Base-by-base conservation (phyloP, 1,140 invertebrate genomes). In the Pachyrhynchus sulphureomaculatus region DNA sequence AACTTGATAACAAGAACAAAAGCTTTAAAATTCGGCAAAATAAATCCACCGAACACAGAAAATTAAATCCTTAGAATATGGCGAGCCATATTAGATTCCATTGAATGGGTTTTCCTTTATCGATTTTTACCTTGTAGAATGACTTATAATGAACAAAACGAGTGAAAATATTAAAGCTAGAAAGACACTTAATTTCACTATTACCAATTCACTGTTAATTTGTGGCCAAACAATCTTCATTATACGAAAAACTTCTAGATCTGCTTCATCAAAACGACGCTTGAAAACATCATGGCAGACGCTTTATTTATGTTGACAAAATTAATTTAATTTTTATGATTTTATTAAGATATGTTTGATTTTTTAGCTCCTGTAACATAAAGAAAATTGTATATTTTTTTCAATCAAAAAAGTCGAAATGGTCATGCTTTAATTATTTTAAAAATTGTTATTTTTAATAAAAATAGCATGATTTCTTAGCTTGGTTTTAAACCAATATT, bases 211-310 rank as follows among this genome's bases (percentile, higher is more conserved):
- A 67, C 55, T 62, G 54, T 57, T 63, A 62, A 56, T 67, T 64
- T 51, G 51, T 53, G 45, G 59, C 70, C 65, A 71, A 67, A 73
- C 65, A 65, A 63, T 65, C 67, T 65, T 68, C 75, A 77, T 76
- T 71, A 67, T 75, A 69, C 49, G 33, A 71, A 72, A 72, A 71
- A 62, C 65, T 71, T 68, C 51, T 57, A 62, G 64, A 62, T 62
- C 59, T 59, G 42, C 60, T 42, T 52, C 49, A 63, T 65, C 66
- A 53, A 61, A 69, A 66, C 70, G 72, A 75, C 75, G 75, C 75
- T 66, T 55, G 68, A 74, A 75, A 74, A 74, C 72, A 76, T 76
- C 73, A 76, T 76, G 75, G 75, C 74, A 75, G 73, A 70, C 60
- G 55, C 17, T 61, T 42, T 29, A 29, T 6, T 23, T 8, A 33